Evolutionary conservation across 2,113 vertebrate species (phyloP).

Genomic region (Trochalopteron elliotii): DNA sequence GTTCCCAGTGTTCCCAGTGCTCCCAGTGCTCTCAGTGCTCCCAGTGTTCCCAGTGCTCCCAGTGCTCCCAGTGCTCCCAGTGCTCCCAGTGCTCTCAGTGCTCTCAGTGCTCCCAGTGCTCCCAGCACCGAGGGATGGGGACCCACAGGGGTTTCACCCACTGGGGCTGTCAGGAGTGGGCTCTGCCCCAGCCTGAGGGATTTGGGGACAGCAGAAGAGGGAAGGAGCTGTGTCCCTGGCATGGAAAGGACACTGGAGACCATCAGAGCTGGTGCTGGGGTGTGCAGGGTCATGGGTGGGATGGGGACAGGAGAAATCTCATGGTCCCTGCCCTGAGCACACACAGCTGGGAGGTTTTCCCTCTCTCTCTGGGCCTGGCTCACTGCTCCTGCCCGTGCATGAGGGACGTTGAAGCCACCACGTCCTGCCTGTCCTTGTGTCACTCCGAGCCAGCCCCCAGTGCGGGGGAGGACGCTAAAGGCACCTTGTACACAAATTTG

Average conservation of each 20-base stretch:
- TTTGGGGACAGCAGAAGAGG: not conserved
- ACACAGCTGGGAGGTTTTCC: not conserved
- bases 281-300: not conserved
- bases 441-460: not conserved
- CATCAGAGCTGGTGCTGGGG: not conserved
- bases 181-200: not conserved
- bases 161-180: not conserved
- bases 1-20: no score
- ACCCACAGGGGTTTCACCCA: not conserved
- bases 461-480: not conserved
- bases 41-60: no score
- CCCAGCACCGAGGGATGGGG: not conserved
- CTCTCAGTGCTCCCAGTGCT: not conserved
- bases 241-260: not conserved
- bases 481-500: not conserved
- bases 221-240: not conserved
- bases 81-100: not conserved
- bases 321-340: accelerated
- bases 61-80: no score
- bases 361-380: not conserved
- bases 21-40: no score
- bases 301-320: not conserved
- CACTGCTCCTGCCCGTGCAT: not conserved
- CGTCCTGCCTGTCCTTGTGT: not conserved
- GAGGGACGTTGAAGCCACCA: not conserved